Percentiles rank a stretch among this genome's conserved stretches.
Evolutionary conservation across 2,797 vertebrate species (phyloP).

Genomic region (Tinamus major): DNA sequence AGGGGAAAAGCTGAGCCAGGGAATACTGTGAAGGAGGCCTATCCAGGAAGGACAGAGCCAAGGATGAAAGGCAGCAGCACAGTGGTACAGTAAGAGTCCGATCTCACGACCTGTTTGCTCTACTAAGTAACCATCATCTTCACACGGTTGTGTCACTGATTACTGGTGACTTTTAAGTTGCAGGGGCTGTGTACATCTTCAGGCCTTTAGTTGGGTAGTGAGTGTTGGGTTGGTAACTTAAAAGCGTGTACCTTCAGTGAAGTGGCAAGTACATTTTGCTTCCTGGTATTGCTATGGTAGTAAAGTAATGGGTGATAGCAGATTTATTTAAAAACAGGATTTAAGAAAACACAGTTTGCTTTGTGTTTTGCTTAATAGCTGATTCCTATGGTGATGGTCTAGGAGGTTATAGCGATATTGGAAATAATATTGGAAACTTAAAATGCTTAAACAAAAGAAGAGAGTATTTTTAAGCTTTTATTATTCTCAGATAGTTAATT

Average conservation of each 20-base stretch:
- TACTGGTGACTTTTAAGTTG: neutral
- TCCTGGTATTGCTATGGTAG: neutral
- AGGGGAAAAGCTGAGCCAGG: neutral
- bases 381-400: neutral
- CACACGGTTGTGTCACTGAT: neutral
- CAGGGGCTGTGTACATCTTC: neutral
- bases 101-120: neutral
- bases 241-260: neutral
- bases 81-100: too few species aligned
- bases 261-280: neutral
- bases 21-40: neutral
- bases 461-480: neutral
- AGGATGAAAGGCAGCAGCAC: neutral
- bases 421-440: neutral
- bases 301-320: neutral
- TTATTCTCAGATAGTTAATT: neutral
- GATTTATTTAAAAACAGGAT: neutral
- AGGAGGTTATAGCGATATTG: neutral
- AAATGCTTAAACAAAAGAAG: neutral
- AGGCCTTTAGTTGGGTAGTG: neutral
- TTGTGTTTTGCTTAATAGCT: neutral
- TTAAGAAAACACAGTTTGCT: neutral
- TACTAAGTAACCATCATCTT: neutral
- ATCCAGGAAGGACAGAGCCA: neutral
- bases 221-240: neutral